A percentile compares a stretch with the other conserved stretches of the same genome.
Conservation (phyloP, 2,797 vertebrate species). For the Aphelocoma californica region DNA sequence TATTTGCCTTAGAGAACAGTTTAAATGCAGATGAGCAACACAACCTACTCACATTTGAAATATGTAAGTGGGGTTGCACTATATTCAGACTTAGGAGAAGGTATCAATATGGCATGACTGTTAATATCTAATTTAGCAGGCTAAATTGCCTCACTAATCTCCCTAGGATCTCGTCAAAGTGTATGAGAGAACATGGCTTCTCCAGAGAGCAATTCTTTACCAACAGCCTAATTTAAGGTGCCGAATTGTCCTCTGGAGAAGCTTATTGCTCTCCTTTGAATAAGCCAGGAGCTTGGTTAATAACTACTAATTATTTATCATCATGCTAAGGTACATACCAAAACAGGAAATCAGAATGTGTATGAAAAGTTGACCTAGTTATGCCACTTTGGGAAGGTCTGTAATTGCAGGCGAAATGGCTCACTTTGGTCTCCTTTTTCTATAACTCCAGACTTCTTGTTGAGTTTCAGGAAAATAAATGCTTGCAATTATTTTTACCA, state of each 20-base stretch:
- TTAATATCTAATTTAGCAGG: conserved; percentile 30
- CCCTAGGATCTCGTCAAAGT: conserved; percentile 15
- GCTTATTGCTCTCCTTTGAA: conserved; percentile 15
- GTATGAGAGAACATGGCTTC: not conserved
- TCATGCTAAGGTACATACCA: not conserved
- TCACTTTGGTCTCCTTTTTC: not conserved
- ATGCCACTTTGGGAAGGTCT: not conserved
- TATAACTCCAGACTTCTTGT: not conserved
- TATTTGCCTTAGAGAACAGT: conserved; percentile 25
- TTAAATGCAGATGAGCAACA: conserved; percentile 32
- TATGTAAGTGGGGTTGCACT: not conserved
- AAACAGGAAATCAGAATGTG: not conserved
- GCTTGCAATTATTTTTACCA: not conserved
- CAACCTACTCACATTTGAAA: not conserved
- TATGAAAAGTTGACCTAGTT: not conserved
- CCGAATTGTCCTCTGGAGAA: conserved; percentile 9
- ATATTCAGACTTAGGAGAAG: not conserved
- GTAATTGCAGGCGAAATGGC: not conserved
- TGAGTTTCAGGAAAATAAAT: not conserved
- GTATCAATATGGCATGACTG: not conserved
- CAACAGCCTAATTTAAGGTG: conserved; percentile 6
- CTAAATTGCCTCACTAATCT: conserved; percentile 43
- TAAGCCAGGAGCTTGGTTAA: not conserved
- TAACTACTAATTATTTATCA: not conserved
- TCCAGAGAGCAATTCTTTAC: conserved; percentile 22